These are phyloP conservation scores for Bellardia bayeri DNA, from an alignment of 2,888 invertebrate species.

Conservation along the genomic window DNA sequence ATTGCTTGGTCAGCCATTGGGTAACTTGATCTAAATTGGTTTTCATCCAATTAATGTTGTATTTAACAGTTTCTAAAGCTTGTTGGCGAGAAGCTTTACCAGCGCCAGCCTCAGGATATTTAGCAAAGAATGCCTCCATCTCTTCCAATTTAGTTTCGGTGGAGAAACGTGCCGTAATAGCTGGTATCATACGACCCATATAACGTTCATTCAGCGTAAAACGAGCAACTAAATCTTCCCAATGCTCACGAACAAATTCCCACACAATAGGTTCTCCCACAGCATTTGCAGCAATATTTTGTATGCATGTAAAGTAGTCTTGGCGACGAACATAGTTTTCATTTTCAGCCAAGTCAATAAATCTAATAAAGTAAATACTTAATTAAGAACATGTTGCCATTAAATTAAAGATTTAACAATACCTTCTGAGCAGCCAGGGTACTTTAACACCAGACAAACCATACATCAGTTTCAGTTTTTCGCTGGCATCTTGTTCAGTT, in stretches of 20 bases:
- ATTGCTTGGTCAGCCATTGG: slow-evolving; percentile 86
- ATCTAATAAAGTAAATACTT: slow-evolving; percentile 84
- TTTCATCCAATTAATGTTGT: slow-evolving; percentile 93
- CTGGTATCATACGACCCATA: slow-evolving; percentile 90
- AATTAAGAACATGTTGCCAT: not conserved
- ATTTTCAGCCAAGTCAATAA: slow-evolving; percentile 89
- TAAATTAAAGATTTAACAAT: not conserved
- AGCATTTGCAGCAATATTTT: slow-evolving; percentile 89
- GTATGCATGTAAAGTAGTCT: slow-evolving; percentile 91
- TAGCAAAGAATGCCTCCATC: slow-evolving; percentile 90
- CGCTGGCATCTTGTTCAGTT: slow-evolving; percentile 90
- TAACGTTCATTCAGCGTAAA: slow-evolving; percentile 94
- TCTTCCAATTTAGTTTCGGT: slow-evolving; percentile 89
- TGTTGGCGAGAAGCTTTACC: slow-evolving; percentile 89
- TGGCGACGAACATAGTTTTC: slow-evolving; percentile 91
- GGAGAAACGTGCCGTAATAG: slow-evolving; percentile 88
- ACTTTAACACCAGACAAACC: slow-evolving; percentile 89
- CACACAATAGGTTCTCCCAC: slow-evolving; percentile 91
- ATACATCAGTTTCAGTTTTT: slow-evolving; percentile 89
- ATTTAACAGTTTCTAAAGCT: slow-evolving; percentile 90
- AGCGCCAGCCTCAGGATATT: slow-evolving; percentile 94
- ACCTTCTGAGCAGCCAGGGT: slow-evolving; percentile 88
- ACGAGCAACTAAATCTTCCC: slow-evolving; percentile 89
- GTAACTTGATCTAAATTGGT: slow-evolving; percentile 86
- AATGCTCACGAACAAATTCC: slow-evolving; percentile 92